Percentiles rank a stretch among this genome's conserved stretches.
Conservation (phyloP, 2,888 invertebrate genomes). For the Standfussiana lucernea region DNA sequence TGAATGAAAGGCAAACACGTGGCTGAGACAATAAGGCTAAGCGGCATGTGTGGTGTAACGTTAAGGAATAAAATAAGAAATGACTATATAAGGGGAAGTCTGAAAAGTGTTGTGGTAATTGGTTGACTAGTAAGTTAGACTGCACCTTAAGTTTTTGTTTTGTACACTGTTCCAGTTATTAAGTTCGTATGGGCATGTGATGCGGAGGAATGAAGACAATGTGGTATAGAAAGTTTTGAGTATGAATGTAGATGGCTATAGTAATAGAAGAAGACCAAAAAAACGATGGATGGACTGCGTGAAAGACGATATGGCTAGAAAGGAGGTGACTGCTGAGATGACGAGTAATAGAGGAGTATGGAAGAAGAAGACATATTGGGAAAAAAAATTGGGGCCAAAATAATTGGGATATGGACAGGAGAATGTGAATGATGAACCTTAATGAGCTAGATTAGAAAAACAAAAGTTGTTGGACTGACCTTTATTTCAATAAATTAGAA, state of each 20-base stretch:
- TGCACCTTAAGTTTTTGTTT: no score
- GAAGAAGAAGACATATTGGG: neutral
- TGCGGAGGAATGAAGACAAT: neutral
- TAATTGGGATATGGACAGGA: neutral
- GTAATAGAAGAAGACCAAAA: neutral
- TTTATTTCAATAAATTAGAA: constrained; percentile 68
- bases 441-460: constrained; percentile 16
- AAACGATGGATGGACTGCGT: neutral
- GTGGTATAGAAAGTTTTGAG: neutral
- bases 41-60: neutral
- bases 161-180: no score
- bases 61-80: neutral
- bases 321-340: neutral
- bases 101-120: neutral
- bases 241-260: neutral
- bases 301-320: neutral
- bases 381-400: neutral
- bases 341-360: neutral
- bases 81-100: neutral
- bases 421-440: neutral
- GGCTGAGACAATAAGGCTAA: neutral
- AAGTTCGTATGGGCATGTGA: neutral
- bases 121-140: no score
- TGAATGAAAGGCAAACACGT: neutral
- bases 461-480: constrained; percentile 52